Percentiles rank a stretch among this genome's conserved stretches.
These are phyloP conservation scores for Ceyx margarethae DNA, from an alignment of 2,113 vertebrate genomes.

Conservation along the genomic window DNA sequence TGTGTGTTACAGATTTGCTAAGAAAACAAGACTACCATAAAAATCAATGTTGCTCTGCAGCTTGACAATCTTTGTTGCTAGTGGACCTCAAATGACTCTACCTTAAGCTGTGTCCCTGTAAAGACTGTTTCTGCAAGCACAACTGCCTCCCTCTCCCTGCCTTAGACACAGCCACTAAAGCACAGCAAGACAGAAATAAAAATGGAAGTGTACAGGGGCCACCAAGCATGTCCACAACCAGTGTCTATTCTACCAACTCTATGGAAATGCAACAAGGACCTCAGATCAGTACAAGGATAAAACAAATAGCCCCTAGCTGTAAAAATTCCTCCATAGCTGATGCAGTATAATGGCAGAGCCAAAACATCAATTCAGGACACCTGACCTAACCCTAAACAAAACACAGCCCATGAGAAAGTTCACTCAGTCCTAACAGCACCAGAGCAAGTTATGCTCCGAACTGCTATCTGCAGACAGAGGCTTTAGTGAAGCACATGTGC, in stretches of 20 bases:
- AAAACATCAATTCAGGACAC: neutral
- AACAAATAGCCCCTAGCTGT: neutral
- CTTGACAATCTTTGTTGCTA: neutral
- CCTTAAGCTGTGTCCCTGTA: neutral
- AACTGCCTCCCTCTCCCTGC: neutral
- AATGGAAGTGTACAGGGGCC: neutral
- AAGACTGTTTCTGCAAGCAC: neutral
- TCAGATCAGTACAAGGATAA: neutral
- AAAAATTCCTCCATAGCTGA: neutral
- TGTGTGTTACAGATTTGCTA: neutral
- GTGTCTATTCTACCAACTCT: neutral
- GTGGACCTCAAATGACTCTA: neutral
- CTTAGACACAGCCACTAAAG: neutral
- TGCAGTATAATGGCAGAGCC: neutral
- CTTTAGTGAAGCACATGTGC: fast-evolving
- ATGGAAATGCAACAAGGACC: neutral
- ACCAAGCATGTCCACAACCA: neutral
- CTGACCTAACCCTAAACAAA: neutral
- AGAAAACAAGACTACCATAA: neutral
- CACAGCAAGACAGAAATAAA: neutral
- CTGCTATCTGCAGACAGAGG: neutral
- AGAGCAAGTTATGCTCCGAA: neutral
- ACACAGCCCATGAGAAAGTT: neutral
- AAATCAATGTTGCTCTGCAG: neutral
- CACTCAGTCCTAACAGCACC: neutral